Conservation (phyloP, 2,888 invertebrate genomes). For the Embidobia sp. region DNA sequence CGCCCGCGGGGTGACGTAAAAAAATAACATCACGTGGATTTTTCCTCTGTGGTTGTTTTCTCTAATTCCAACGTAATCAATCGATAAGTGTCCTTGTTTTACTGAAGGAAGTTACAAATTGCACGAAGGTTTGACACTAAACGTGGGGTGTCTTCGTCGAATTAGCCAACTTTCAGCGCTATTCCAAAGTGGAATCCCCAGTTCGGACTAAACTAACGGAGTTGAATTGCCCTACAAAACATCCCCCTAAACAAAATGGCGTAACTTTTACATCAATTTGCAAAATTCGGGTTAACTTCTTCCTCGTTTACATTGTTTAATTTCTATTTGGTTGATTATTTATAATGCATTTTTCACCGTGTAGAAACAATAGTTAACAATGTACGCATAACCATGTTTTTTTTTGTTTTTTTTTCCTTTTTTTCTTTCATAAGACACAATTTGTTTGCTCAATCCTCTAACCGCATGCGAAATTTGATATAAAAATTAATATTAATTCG, state of each 20-base stretch:
- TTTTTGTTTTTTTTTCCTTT: neutral
- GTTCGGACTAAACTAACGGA: constrained; percentile 33
- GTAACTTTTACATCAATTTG: constrained; percentile 49
- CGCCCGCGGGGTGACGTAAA: constrained; percentile 22
- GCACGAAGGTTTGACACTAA: constrained; percentile 36
- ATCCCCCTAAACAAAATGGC: constrained; percentile 28
- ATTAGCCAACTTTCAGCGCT: constrained; percentile 25
- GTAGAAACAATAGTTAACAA: constrained; percentile 63
- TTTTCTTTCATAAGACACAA: constrained; percentile 50
- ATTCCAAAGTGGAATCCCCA: constrained; percentile 34
- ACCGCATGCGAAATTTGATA: constrained; percentile 56
- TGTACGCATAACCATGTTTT: constrained; percentile 56
- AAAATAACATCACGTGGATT: constrained; percentile 41
- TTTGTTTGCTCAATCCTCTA: constrained; percentile 60
- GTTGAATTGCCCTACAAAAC: constrained; percentile 25
- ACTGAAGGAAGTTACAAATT: constrained; percentile 36
- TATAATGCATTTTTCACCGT: constrained; percentile 42
- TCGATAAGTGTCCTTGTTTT: constrained; percentile 7
- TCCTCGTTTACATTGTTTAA: constrained; percentile 24
- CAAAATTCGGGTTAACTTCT: constrained; percentile 36
- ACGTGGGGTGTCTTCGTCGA: constrained; percentile 32
- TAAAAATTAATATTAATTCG: constrained; percentile 60
- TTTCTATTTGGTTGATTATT: constrained; percentile 16
- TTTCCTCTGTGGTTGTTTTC: neutral
- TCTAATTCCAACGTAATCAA: constrained; percentile 31